Percentiles rank a stretch among this genome's conserved stretches.
Conservation (phyloP, 2,888 invertebrate species). For the Bhutanitis thaidina region DNA sequence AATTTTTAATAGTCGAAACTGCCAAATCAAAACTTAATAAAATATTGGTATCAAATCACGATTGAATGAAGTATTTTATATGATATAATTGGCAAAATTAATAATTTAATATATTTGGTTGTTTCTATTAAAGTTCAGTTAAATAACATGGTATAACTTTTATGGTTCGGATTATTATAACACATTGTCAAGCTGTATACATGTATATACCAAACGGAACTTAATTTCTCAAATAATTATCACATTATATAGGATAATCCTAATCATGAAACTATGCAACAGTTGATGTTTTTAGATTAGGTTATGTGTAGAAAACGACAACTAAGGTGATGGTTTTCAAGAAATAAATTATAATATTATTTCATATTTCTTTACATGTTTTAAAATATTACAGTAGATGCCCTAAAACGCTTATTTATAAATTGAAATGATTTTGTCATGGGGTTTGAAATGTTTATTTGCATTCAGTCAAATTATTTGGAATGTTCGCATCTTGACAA, state of each 20-base stretch:
- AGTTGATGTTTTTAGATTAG: constrained; percentile 7
- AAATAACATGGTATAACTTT: not conserved
- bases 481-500: constrained; percentile 80
- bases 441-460: constrained; percentile 77
- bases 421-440: constrained; percentile 57
- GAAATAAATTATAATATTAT: constrained; percentile 23
- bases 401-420: constrained; percentile 52
- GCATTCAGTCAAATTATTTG: constrained; percentile 60
- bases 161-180: constrained; percentile 13
- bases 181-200: too few species aligned
- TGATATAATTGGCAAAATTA: constrained; percentile 4
- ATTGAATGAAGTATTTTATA: not conserved
- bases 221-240: not conserved
- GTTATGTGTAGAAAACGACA: not conserved
- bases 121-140: constrained; percentile 20
- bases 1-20: constrained; percentile 9
- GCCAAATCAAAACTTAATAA: constrained; percentile 12
- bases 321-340: constrained; percentile 48
- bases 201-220: too few species aligned
- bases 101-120: constrained; percentile 12
- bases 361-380: constrained; percentile 26
- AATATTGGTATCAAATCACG: not conserved
- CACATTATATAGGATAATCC: not conserved
- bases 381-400: constrained; percentile 34
- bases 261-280: not conserved